Conservation (phyloP, 2,797 vertebrate species). For the Meda fulgida region DNA sequence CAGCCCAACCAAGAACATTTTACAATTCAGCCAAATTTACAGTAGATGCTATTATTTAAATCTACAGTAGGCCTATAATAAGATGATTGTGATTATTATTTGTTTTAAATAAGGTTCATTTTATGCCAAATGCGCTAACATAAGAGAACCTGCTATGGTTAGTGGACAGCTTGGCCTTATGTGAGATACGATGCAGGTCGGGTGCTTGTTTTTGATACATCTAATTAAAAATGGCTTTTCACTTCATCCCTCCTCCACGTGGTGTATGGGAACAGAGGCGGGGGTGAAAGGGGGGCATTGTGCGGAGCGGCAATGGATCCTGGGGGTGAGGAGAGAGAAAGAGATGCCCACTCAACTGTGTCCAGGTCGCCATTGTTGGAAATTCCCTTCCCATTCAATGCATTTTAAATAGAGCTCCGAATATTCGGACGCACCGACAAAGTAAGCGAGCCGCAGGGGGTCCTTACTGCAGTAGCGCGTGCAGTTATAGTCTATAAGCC, state of each 20-base stretch:
- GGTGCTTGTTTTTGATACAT: conserved; percentile 74
- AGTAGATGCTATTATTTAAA: not conserved
- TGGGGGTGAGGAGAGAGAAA: conserved; percentile 78
- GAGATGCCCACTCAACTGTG: conserved; percentile 87
- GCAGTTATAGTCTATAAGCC: conserved; percentile 49
- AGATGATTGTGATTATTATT: not conserved
- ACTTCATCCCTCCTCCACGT: conserved; percentile 80
- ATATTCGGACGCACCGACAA: conserved; percentile 73
- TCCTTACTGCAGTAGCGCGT: conserved; percentile 47
- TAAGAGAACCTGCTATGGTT: not conserved
- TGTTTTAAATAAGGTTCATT: not conserved
- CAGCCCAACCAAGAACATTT: not conserved
- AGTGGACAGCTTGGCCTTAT: conserved; percentile 48
- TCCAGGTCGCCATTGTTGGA: conserved; percentile 84
- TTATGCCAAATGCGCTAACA: not conserved
- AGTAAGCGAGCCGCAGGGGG: conserved; percentile 54
- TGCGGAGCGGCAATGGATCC: conserved; percentile 79
- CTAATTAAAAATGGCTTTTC: conserved; percentile 76
- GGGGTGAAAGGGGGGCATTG: conserved; percentile 83
- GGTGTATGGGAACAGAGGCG: conserved; percentile 81
- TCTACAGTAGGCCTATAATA: not conserved
- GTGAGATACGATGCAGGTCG: conserved; percentile 33
- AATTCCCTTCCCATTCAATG: conserved; percentile 83
- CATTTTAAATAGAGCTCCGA: conserved; percentile 84
- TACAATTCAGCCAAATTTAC: not conserved